phyloP scores from a whole-genome alignment of 2,888 invertebrate genomes.

The Portevinia maculata region DNA sequence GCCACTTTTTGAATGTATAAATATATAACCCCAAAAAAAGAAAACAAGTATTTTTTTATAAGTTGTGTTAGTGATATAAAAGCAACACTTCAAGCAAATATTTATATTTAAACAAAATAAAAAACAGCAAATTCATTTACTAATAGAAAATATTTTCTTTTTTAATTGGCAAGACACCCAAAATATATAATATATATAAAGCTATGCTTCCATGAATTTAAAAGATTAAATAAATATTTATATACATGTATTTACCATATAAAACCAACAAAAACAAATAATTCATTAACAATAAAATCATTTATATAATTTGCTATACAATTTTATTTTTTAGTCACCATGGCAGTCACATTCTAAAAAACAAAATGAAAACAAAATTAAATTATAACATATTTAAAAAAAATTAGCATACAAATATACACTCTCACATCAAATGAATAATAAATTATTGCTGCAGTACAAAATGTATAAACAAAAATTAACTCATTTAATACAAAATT shows the following conservation, averaged over 20 bases:
- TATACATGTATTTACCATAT: constrained; percentile 69
- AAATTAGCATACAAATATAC: constrained; percentile 62
- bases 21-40: background rate
- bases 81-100: constrained; percentile 34
- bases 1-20: no score
- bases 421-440: constrained; percentile 60
- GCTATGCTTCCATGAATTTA: constrained; percentile 72
- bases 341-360: constrained; percentile 50
- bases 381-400: constrained; percentile 45
- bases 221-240: constrained; percentile 64
- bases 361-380: constrained; percentile 49
- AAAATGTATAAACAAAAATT: constrained; percentile 57
- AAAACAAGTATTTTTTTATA: constrained; percentile 57
- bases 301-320: constrained; percentile 42
- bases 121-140: constrained; percentile 26
- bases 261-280: constrained; percentile 21
- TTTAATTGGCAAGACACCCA: constrained; percentile 62
- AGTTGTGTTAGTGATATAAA: constrained; percentile 23
- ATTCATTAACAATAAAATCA: constrained; percentile 36
- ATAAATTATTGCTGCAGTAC: constrained; percentile 68
- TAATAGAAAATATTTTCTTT: constrained; percentile 46
- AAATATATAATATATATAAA: constrained; percentile 52
- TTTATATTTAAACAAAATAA: constrained; percentile 23
- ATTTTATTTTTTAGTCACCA: constrained; percentile 39
- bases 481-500: background rate